A percentile compares a stretch with the other conserved stretches of the same genome.
Conservation (phyloP, 1,140 invertebrate genomes). For the Euura saliciscinereae region DNA sequence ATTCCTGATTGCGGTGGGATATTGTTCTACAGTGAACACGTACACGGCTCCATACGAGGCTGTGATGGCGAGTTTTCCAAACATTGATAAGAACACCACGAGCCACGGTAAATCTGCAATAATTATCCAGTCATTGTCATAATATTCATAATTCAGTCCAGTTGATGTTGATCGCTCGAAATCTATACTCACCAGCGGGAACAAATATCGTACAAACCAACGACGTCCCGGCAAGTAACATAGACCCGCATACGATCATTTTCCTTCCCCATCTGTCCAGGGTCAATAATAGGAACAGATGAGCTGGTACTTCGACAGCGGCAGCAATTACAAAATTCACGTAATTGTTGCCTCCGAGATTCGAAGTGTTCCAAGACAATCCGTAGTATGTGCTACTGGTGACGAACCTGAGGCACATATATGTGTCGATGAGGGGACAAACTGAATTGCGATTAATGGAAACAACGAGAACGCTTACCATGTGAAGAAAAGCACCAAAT, state of each 20-base stretch:
- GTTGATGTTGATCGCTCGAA: too few species aligned
- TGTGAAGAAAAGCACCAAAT: constrained; percentile 72
- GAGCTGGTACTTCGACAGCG: constrained; percentile 73
- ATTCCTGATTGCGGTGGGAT: constrained; percentile 76
- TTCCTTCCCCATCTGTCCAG: constrained; percentile 70
- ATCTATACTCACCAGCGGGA: constrained; percentile 49
- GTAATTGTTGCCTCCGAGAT: constrained; percentile 70
- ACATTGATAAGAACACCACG: constrained; percentile 68
- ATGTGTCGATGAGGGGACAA: neutral
- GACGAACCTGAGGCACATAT: constrained; percentile 63
- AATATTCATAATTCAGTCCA: neutral
- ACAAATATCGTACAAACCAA: constrained; percentile 62
- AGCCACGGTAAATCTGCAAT: constrained; percentile 61
- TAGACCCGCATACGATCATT: constrained; percentile 64
- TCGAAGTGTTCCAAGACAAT: constrained; percentile 73
- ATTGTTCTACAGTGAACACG: constrained; percentile 75
- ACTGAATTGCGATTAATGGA: neutral
- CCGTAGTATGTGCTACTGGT: constrained; percentile 76
- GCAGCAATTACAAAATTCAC: constrained; percentile 75
- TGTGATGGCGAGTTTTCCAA: constrained; percentile 77
- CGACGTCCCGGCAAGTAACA: constrained; percentile 66
- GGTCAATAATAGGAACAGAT: constrained; percentile 65
- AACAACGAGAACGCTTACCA: constrained; percentile 59
- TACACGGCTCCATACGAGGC: constrained; percentile 75
- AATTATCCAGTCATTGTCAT: neutral